Conservation (phyloP, 2,888 invertebrate genomes). For the Acleris holmiana region DNA sequence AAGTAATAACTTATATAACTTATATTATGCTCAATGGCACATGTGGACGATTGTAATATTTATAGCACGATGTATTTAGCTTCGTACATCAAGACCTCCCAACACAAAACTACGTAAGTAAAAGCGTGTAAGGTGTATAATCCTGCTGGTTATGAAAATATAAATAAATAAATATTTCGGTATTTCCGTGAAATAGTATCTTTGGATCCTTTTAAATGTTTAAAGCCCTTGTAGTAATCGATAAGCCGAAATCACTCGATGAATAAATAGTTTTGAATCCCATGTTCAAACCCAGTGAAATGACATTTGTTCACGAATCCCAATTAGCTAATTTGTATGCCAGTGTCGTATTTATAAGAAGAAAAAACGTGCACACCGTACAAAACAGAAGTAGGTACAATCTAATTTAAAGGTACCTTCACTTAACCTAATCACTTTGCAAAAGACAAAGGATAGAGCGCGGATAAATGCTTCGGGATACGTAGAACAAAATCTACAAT, state of each 20-base stretch:
- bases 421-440: conserved; percentile 32
- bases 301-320: conserved; percentile 26
- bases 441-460: conserved; percentile 24
- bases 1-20: conserved; percentile 1
- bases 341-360: conserved; percentile 27
- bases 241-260: no score
- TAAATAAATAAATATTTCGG: no score
- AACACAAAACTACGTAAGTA: conserved; percentile 7
- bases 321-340: conserved; percentile 34
- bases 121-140: conserved; percentile 3
- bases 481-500: neutral
- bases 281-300: conserved; percentile 7
- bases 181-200: no score
- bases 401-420: conserved; percentile 33
- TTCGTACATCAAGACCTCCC: conserved; percentile 30
- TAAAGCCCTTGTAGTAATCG: neutral
- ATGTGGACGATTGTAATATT: conserved; percentile 30
- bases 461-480: conserved; percentile 13
- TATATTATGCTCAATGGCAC: conserved; percentile 22
- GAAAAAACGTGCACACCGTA: conserved; percentile 30
- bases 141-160: neutral
- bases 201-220: no score
- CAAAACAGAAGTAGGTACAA: conserved; percentile 31
- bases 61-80: conserved; percentile 33
- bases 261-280: conserved; percentile 3